A percentile compares a stretch with the other conserved stretches of the same genome.
Conservation (phyloP, 2,888 invertebrate genomes). For the Oeneis ivallda region DNA sequence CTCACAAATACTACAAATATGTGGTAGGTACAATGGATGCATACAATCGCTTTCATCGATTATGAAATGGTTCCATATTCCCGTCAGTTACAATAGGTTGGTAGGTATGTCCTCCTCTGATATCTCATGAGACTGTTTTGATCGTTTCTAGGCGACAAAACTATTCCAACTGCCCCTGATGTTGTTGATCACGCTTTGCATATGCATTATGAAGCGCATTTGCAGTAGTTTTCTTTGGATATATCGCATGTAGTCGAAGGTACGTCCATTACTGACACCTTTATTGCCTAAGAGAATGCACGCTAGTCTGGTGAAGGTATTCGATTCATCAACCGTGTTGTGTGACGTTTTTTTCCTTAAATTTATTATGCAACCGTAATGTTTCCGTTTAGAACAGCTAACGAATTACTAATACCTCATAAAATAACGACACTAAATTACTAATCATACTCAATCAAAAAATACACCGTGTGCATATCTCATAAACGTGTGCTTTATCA, state of each 20-base stretch:
- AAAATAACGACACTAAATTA: conserved; percentile 27
- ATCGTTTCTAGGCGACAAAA: conserved; percentile 82
- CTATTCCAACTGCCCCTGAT: conserved; percentile 82
- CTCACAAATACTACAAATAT: background rate
- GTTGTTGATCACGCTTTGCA: conserved; percentile 83
- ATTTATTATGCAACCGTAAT: conserved; percentile 2
- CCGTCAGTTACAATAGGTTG: conserved; percentile 29
- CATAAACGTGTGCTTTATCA: conserved; percentile 37
- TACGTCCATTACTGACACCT: conserved; percentile 80
- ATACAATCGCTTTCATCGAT: background rate
- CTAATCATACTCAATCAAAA: conserved; percentile 34
- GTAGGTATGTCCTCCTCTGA: conserved; percentile 40
- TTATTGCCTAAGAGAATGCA: conserved; percentile 67
- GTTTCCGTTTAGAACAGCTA: conserved; percentile 29
- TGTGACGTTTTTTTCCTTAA: conserved; percentile 24
- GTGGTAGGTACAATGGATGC: too few relatives aligned
- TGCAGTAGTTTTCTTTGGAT: conserved; percentile 83
- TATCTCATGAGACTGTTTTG: conserved; percentile 73
- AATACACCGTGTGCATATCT: conserved; percentile 39
- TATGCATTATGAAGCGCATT: conserved; percentile 83
- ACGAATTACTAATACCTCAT: conserved; percentile 35
- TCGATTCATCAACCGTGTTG: conserved; percentile 33
- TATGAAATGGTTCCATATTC: background rate
- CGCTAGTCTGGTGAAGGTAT: conserved; percentile 69
- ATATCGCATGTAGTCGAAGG: conserved; percentile 82